A percentile compares a stretch with the other conserved stretches of the same genome.
Conservation (phyloP, 2,113 vertebrate species). For the Neofelis nebulosa region DNA sequence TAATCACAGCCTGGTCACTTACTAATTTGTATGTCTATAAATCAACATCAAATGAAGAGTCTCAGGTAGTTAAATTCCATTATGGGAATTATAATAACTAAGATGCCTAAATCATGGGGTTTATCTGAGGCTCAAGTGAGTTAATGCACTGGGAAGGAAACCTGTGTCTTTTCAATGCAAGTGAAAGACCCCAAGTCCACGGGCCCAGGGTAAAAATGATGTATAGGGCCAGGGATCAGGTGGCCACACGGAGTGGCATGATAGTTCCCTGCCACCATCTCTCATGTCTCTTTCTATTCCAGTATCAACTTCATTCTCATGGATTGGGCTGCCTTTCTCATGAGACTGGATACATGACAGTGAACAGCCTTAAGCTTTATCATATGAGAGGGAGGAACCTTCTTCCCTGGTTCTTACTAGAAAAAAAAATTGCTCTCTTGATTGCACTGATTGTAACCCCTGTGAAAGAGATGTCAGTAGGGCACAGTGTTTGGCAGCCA, state of each 20-base stretch:
- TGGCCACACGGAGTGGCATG: not conserved
- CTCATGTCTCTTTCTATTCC: not conserved
- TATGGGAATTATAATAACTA: not conserved
- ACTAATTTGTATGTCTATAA: not conserved
- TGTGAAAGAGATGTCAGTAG: not conserved
- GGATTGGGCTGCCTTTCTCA: not conserved
- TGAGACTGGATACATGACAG: not conserved
- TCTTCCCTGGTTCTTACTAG: not conserved
- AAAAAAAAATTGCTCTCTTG: not conserved
- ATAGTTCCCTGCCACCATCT: not conserved
- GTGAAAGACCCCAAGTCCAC: not conserved
- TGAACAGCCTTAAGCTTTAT: not conserved
- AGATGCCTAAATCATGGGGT: not conserved
- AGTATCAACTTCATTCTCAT: not conserved
- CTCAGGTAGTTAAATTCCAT: not conserved
- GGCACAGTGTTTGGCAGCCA: not conserved
- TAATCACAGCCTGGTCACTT: not conserved
- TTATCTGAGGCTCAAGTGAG: not conserved
- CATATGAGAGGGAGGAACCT: fast-evolving
- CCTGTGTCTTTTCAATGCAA: not conserved
- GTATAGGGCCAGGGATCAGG: fast-evolving
- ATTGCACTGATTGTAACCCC: not conserved
- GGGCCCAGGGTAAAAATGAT: not conserved
- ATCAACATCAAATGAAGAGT: not conserved
- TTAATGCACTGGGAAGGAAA: not conserved